phyloP scores from a whole-genome alignment of 2,113 vertebrate species.

The Thamnaconus septentrionalis region DNA sequence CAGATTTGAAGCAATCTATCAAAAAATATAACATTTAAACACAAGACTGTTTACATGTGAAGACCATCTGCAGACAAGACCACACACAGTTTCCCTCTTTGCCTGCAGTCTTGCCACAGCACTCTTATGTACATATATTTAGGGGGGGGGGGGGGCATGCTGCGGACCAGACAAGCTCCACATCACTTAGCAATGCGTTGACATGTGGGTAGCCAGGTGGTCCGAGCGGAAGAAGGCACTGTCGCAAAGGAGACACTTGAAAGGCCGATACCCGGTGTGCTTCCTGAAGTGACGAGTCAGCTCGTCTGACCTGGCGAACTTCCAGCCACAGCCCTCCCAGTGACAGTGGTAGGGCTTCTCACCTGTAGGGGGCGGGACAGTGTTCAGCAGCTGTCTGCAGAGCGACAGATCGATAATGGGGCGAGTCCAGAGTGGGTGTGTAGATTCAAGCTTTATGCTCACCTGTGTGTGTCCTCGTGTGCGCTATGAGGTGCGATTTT shows the following conservation, averaged over 20 bases:
- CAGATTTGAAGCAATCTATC: conserved; percentile 40
- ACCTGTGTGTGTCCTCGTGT: conserved; percentile 93
- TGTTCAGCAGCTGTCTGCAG: neutral
- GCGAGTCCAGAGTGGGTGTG: neutral
- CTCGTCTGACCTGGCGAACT: conserved; percentile 88
- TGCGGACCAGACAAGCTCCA: too few species aligned
- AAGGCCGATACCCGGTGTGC: conserved; percentile 88
- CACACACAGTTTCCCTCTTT: conserved; percentile 38
- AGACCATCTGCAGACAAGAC: conserved; percentile 74
- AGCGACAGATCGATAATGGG: neutral
- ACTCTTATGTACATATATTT: conserved; percentile 46
- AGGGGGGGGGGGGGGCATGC: conserved; percentile 6
- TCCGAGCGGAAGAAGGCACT: conserved; percentile 89
- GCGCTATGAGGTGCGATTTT: conserved; percentile 90
- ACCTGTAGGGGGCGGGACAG: conserved; percentile 58
- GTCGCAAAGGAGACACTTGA: conserved; percentile 90
- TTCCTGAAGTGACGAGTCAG: conserved; percentile 90
- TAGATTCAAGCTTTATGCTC: conserved; percentile 18
- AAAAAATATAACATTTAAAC: conserved; percentile 59
- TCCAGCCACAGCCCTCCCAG: conserved; percentile 92
- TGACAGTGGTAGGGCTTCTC: conserved; percentile 91
- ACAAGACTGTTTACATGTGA: conserved; percentile 56
- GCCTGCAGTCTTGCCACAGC: conserved; percentile 34
- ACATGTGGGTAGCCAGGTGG: conserved; percentile 94
- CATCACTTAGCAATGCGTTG: conserved; percentile 82